Evolutionary conservation across 1,140 invertebrate genomes (phyloP).

Genomic region (Leptonema lineaticorne): DNA sequence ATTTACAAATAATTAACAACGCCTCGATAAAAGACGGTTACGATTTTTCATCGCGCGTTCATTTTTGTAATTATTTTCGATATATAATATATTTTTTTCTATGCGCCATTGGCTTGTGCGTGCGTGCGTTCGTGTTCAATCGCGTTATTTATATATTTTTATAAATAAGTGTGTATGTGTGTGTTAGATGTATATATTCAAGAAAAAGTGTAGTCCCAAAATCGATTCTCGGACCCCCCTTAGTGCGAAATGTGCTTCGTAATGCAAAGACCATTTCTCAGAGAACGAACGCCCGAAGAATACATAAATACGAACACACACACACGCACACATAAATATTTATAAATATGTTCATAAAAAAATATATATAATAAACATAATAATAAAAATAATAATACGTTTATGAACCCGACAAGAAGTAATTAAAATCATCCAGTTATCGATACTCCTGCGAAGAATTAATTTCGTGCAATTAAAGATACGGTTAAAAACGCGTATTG

Average conservation of each 20-base stretch:
- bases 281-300: constrained; percentile 11
- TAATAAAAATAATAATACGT: too few species aligned
- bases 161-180: neutral
- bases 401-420: too few species aligned
- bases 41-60: too few species aligned
- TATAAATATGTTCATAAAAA: neutral
- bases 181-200: neutral
- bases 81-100: neutral
- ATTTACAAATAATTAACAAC: too few species aligned
- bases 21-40: too few species aligned
- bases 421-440: constrained; percentile 6
- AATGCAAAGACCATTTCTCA: constrained; percentile 31
- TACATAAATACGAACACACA: neutral
- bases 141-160: constrained; percentile 3
- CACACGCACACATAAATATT: neutral
- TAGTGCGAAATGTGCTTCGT: constrained; percentile 27
- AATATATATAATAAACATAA: neutral
- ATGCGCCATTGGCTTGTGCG: neutral
- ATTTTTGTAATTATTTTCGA: too few species aligned
- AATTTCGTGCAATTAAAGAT: too few species aligned
- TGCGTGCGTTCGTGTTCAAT: neutral
- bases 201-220: constrained; percentile 17
- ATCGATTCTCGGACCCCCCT: constrained; percentile 29
- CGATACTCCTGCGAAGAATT: too few species aligned
- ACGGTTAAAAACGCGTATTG: too few species aligned